Conservation (phyloP, 37 sponge, comb jelly and placozoan species). For the Petrosia ficiformis region DNA sequence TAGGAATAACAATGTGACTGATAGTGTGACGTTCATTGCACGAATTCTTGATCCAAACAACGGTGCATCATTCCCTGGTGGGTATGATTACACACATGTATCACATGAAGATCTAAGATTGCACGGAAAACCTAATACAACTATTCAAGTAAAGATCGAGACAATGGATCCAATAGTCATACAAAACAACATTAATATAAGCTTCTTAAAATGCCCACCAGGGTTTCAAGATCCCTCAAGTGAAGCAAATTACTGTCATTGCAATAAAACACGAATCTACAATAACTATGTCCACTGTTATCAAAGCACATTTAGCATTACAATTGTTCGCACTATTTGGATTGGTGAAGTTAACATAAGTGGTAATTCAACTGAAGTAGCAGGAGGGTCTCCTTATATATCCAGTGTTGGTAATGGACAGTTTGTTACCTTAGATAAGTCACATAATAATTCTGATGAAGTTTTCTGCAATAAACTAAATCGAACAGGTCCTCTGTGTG, state of each 20-base stretch:
- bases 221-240: slow-evolving; percentile 22
- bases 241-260: slow-evolving; percentile 11
- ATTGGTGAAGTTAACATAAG: neutral
- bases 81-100: slow-evolving; percentile 13
- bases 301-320: neutral
- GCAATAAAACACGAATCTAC: neutral
- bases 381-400: neutral
- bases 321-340: neutral
- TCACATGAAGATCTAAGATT: slow-evolving; percentile 19
- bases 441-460: neutral
- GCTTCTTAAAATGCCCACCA: slow-evolving; percentile 45
- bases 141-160: slow-evolving; percentile 1
- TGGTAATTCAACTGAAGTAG: neutral
- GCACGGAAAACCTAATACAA: slow-evolving; percentile 10
- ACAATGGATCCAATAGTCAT: slow-evolving; percentile 39
- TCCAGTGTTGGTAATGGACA: neutral
- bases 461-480: slow-evolving; percentile 27
- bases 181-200: slow-evolving; percentile 19
- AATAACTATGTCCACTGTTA: neutral
- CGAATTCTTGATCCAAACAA: neutral
- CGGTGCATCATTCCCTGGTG: neutral
- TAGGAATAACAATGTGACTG: slow-evolving; percentile 22
- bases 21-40: neutral
- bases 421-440: slow-evolving; percentile 4
- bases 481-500: slow-evolving; percentile 50